phyloP scores from a whole-genome alignment of 2,113 vertebrate genomes.

The Nesoenas mayeri region DNA sequence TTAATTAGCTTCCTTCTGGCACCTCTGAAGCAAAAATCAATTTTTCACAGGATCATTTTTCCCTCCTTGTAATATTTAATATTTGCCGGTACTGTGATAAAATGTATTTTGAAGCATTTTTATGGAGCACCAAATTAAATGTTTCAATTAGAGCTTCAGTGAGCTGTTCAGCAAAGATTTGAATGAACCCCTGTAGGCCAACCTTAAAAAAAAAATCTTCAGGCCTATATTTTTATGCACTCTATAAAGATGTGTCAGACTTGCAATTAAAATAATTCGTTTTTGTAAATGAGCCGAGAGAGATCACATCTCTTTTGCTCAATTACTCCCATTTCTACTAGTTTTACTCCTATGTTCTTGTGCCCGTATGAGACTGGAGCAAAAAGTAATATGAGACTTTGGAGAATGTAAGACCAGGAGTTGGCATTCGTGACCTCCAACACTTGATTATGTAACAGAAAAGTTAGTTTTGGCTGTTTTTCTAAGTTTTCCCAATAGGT shows the following conservation, averaged over 20 bases:
- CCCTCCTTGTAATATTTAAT: conserved; percentile 31
- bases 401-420: background rate
- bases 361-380: background rate
- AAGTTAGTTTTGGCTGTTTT: background rate
- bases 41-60: conserved; percentile 43
- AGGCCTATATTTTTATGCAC: conserved; percentile 6
- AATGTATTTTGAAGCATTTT: conserved; percentile 20
- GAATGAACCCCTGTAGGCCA: conserved; percentile 41
- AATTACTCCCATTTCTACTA: conserved; percentile 27
- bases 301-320: conserved; percentile 51
- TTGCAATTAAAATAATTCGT: conserved; percentile 43
- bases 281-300: conserved; percentile 35
- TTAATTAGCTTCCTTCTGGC: conserved; percentile 50
- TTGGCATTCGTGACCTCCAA: background rate
- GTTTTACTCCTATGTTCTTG: background rate
- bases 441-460: background rate
- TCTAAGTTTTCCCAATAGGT: background rate
- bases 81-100: conserved; percentile 43
- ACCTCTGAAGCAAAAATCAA: conserved; percentile 38
- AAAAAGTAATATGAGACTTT: background rate
- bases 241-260: conserved; percentile 40
- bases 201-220: conserved; percentile 28
- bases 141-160: conserved; percentile 56
- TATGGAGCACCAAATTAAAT: conserved; percentile 61
- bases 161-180: conserved; percentile 37